These are phyloP conservation scores for Neodiprion lecontei DNA, from an alignment of 1,140 invertebrate species.

Conservation along the genomic window DNA sequence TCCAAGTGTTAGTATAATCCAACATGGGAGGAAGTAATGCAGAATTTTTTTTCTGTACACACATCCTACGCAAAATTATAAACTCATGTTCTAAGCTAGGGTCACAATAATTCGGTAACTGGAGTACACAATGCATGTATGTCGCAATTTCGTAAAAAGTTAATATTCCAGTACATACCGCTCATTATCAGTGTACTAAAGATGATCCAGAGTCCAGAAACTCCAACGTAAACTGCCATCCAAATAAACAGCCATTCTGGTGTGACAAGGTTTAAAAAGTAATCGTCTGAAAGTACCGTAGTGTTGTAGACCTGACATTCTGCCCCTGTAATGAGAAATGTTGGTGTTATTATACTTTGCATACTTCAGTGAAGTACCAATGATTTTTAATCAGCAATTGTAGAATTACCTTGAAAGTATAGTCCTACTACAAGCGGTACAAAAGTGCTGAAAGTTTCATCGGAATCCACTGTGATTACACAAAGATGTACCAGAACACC, in stretches of 20 bases:
- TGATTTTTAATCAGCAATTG: too few relatives aligned
- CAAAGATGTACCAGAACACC: slow-evolving; percentile 6
- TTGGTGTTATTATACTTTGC: too few relatives aligned
- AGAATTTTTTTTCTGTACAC: background rate
- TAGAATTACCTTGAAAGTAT: slow-evolving; percentile 10
- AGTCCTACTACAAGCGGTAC: slow-evolving; percentile 8
- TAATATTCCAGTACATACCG: background rate
- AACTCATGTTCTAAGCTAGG: background rate
- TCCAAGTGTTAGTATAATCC: slow-evolving; percentile 7
- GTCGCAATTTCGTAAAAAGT: background rate
- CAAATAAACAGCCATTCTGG: slow-evolving; percentile 8
- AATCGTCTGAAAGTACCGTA: background rate
- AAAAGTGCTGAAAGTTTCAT: background rate
- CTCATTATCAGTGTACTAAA: slow-evolving; percentile 6
- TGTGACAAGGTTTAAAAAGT: background rate
- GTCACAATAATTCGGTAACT: too few relatives aligned
- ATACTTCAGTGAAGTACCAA: too few relatives aligned
- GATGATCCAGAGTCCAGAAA: background rate
- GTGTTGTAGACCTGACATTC: slow-evolving; percentile 11
- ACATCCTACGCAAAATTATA: background rate
- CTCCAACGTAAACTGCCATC: background rate
- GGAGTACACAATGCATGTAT: too few relatives aligned
- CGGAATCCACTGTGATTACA: background rate
- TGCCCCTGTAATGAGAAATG: background rate
- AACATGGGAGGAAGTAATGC: background rate